Percentiles rank a stretch among this genome's conserved stretches.
Conservation (phyloP, 1,140 invertebrate species). For the Schmidtea mediterranea region DNA sequence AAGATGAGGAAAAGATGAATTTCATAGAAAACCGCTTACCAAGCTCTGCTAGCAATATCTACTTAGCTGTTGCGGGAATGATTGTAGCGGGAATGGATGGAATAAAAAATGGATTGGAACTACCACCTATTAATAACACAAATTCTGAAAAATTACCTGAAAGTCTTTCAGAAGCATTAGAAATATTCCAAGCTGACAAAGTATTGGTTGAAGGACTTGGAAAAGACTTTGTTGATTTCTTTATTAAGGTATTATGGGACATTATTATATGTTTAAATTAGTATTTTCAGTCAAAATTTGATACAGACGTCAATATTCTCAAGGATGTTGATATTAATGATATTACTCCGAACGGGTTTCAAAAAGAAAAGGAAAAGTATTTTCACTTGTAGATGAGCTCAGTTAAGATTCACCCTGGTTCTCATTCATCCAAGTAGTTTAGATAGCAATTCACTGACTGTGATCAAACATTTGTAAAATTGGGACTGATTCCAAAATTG, state of each 20-base stretch:
- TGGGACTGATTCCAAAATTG: too few species aligned
- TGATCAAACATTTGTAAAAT: too few species aligned
- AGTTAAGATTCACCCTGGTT: too few species aligned
- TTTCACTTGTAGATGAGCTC: too few species aligned
- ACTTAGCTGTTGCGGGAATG: conserved; percentile 9
- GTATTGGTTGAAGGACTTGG: conserved; percentile 10
- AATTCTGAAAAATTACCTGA: conserved; percentile 7
- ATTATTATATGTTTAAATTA: too few species aligned
- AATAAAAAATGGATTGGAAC: conserved; percentile 6
- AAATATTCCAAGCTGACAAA: conserved; percentile 8
- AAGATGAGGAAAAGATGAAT: conserved; percentile 1
- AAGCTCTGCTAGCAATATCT: conserved; percentile 7
- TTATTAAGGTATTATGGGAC: conserved; percentile 1
- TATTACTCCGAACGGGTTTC: too few species aligned
- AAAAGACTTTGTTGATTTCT: conserved; percentile 8
- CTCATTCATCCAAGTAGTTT: too few species aligned
- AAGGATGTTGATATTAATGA: too few species aligned
- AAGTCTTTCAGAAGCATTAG: conserved; percentile 10
- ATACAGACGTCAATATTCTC: too few species aligned
- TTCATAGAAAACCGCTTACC: conserved; percentile 10
- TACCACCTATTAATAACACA: not conserved
- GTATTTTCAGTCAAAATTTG: too few species aligned
- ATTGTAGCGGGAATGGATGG: conserved; percentile 10
- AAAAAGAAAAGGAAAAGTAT: too few species aligned
- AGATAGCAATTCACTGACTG: too few species aligned